phyloP scores from a whole-genome alignment of 2,888 invertebrate genomes.

The Drosophila flavopinicola region DNA sequence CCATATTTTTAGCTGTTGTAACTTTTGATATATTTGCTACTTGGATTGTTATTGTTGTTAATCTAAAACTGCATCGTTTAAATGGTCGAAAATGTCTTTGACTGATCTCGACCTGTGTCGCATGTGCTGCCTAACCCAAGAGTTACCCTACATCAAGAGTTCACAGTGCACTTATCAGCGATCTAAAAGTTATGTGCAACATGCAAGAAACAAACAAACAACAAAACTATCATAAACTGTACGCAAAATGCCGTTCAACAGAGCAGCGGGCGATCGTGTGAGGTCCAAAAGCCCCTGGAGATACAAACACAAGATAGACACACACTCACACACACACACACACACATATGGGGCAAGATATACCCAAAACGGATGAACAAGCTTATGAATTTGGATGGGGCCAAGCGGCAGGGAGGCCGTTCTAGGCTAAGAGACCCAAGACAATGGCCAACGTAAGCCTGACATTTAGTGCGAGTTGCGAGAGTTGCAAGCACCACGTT shows the following conservation, averaged over 20 bases:
- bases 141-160: slow-evolving; percentile 19
- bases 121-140: not conserved
- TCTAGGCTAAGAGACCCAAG: slow-evolving; percentile 42
- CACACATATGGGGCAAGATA: slow-evolving; percentile 38
- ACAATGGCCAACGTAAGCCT: slow-evolving; percentile 50
- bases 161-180: slow-evolving; percentile 46
- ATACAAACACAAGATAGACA: slow-evolving; percentile 31
- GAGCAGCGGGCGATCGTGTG: slow-evolving; percentile 68
- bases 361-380: slow-evolving; percentile 68
- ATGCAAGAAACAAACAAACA: slow-evolving; percentile 28
- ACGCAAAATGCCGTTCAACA: slow-evolving; percentile 66
- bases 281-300: slow-evolving; percentile 48
- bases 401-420: slow-evolving; percentile 33
- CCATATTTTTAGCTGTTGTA: too few species aligned
- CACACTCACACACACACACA: slow-evolving; percentile 18
- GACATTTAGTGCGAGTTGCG: slow-evolving; percentile 64
- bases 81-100: not conserved
- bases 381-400: slow-evolving; percentile 47
- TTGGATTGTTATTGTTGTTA: too few species aligned
- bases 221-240: slow-evolving; percentile 54
- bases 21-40: too few species aligned
- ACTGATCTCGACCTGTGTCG: not conserved
- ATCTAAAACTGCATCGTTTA: too few species aligned
- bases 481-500: slow-evolving; percentile 22
- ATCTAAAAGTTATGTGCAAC: slow-evolving; percentile 45